Evolutionary conservation across 2,797 vertebrate species (phyloP).

Genomic region (Microctenopoma stevenorrisi): DNA sequence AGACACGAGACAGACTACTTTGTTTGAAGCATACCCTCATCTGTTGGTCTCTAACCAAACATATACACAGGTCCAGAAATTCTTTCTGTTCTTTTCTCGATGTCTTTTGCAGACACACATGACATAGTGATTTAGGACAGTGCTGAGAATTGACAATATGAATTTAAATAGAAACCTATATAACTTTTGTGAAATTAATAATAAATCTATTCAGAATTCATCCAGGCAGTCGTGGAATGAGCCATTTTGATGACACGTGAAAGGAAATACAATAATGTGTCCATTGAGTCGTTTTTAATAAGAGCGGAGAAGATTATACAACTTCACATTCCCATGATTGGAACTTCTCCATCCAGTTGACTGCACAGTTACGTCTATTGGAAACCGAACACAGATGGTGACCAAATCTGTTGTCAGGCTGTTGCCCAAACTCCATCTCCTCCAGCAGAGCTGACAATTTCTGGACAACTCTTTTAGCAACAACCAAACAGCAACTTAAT

Average conservation of each 20-base stretch:
- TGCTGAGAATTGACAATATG: neutral
- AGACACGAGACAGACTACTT: neutral
- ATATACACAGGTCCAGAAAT: neutral
- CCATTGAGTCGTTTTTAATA: conserved; percentile 15
- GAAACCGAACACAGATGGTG: conserved; percentile 54
- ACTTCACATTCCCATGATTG: conserved; percentile 41
- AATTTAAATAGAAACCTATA: no score
- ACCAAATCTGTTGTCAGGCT: conserved; percentile 43
- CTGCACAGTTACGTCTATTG: conserved; percentile 22
- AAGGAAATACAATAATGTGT: conserved; percentile 9
- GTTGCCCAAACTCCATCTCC: conserved; percentile 18
- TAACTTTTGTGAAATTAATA: neutral
- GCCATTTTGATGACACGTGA: conserved; percentile 10
- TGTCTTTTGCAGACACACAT: conserved; percentile 33
- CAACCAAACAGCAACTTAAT: conserved; percentile 2
- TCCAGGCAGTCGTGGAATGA: neutral
- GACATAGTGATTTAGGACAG: conserved; percentile 3
- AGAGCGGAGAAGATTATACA: conserved; percentile 15
- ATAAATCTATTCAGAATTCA: neutral
- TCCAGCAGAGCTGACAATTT: conserved; percentile 55
- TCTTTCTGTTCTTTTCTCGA: conserved; percentile 1
- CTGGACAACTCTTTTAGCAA: conserved; percentile 28
- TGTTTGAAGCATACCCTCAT: neutral
- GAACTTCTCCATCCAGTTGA: conserved; percentile 12
- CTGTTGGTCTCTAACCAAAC: neutral